Percentiles rank a stretch among this genome's conserved stretches.
Conservation (phyloP, 2,888 invertebrate genomes). For the Scotopteryx bipunctaria region DNA sequence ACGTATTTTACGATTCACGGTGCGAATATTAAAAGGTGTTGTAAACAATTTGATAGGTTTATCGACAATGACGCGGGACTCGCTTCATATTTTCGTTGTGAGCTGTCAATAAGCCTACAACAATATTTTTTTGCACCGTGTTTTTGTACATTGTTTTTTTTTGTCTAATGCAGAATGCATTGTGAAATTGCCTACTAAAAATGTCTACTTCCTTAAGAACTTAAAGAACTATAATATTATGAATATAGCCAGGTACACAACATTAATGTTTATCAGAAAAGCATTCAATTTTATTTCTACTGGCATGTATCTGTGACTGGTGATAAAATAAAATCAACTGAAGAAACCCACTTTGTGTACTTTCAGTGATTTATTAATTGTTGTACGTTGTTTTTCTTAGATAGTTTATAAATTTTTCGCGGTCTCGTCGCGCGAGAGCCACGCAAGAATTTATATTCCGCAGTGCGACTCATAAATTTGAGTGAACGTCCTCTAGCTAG, state of each 20-base stretch:
- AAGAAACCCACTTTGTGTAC: neutral
- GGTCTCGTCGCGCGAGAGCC: slow-evolving; percentile 61
- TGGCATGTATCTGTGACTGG: no score
- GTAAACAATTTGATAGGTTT: slow-evolving; percentile 26
- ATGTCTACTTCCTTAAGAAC: no score
- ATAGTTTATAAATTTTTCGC: slow-evolving; percentile 63
- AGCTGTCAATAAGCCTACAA: neutral
- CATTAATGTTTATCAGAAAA: no score
- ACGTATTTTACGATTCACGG: slow-evolving; percentile 19
- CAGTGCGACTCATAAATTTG: slow-evolving; percentile 81
- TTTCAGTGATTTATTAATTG: slow-evolving; percentile 22
- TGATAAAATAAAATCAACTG: neutral
- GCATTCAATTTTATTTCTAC: no score
- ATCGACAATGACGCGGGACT: slow-evolving; percentile 14
- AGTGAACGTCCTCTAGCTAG: slow-evolving; percentile 68
- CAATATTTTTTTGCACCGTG: no score
- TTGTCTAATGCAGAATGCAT: no score
- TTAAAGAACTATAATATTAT: no score
- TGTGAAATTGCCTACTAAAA: no score
- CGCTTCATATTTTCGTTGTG: slow-evolving; percentile 1
- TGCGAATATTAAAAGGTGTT: slow-evolving; percentile 26
- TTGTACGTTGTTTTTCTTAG: slow-evolving; percentile 37
- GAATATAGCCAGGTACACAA: no score
- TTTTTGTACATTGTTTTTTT: no score
- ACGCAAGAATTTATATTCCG: slow-evolving; percentile 79